Conservation (phyloP, 2,888 invertebrate genomes). For the Empis livida region DNA sequence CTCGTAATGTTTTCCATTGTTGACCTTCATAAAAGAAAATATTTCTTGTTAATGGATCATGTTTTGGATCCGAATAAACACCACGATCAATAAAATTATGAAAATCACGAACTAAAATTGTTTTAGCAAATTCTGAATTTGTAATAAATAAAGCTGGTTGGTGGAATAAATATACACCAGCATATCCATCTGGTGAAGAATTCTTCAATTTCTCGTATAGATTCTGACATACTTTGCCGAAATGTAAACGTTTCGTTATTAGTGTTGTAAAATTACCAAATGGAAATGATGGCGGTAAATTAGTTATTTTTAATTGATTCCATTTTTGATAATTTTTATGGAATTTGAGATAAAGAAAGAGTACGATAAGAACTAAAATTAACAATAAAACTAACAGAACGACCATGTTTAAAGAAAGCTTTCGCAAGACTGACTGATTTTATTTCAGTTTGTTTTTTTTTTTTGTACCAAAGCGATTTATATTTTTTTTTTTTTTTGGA, state of each 20-base stretch:
- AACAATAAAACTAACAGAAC: not conserved
- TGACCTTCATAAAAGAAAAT: conserved; percentile 11
- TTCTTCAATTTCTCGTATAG: conserved; percentile 10
- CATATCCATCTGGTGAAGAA: conserved; percentile 4
- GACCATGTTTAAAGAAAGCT: no score
- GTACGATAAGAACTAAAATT: not conserved
- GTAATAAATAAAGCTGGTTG: conserved; percentile 8
- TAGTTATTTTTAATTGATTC: conserved; percentile 9
- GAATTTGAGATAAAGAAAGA: not conserved
- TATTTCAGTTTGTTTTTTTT: no score
- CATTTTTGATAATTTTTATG: conserved; percentile 5
- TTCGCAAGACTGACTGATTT: no score
- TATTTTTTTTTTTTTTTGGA: no score
- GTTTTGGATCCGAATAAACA: conserved; percentile 11
- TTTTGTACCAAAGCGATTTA: no score
- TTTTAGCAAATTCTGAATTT: conserved; percentile 10
- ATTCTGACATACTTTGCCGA: conserved; percentile 2
- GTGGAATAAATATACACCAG: conserved; percentile 10
- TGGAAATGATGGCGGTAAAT: conserved; percentile 10
- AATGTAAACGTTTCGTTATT: not conserved
- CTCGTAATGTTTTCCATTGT: conserved; percentile 12
- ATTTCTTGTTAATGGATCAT: conserved; percentile 13
- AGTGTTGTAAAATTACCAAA: conserved; percentile 10
- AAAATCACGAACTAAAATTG: conserved; percentile 11
- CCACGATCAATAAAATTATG: conserved; percentile 12